These are phyloP conservation scores for Pantherophis alleghaniensis DNA, from an alignment of 2,797 vertebrate genomes.

Conservation along the genomic window DNA sequence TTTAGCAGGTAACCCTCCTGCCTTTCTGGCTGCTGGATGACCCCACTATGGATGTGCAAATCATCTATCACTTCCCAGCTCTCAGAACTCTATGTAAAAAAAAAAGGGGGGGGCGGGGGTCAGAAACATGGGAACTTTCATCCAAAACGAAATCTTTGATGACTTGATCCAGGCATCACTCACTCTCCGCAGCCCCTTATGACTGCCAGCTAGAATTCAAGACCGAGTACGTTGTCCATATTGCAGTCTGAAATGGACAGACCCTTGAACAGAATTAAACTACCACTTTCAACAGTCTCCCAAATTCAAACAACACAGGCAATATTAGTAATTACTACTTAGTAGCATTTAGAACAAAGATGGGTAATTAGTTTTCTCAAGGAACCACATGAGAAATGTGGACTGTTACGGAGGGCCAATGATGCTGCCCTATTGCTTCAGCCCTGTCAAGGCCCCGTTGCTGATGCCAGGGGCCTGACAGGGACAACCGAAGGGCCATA, in stretches of 20 bases:
- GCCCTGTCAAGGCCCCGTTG: neutral
- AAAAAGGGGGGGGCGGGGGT: neutral
- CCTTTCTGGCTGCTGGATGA: slow-evolving; percentile 62
- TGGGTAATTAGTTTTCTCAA: neutral
- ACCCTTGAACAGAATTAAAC: neutral
- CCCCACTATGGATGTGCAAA: slow-evolving; percentile 44
- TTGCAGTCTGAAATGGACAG: neutral
- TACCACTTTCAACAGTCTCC: neutral
- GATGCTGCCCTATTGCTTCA: neutral
- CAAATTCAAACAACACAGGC: neutral
- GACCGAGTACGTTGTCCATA: neutral
- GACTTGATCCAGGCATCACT: neutral
- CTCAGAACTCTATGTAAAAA: slow-evolving; percentile 77
- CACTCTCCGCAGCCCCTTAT: neutral
- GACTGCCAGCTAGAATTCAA: neutral
- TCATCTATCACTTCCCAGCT: slow-evolving; percentile 93
- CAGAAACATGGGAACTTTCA: neutral
- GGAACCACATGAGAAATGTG: neutral
- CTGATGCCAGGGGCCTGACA: no score
- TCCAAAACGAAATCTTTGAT: neutral
- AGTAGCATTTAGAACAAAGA: neutral
- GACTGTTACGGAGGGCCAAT: neutral
- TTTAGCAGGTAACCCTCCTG: slow-evolving; percentile 91
- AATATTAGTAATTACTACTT: neutral
- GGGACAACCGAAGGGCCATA: neutral